Evolutionary conservation across 2,113 vertebrate species (phyloP), one percentile per base, ranked within the genome.

Genomic region (Pteruthius melanotis): DNA sequence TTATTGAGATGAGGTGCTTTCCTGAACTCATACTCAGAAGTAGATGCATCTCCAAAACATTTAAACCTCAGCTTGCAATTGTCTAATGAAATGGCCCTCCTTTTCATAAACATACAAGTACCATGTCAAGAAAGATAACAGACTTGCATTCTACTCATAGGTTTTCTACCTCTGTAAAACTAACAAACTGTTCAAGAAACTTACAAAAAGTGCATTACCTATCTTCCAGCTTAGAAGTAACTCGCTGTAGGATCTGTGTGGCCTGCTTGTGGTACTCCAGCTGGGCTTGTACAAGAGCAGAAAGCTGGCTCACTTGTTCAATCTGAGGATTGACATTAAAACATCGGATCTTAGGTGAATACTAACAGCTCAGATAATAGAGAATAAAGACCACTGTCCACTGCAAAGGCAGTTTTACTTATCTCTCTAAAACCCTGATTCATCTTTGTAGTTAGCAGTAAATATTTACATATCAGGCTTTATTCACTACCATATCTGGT

Each of bases 301-400:
- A 98, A 64, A 99, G 98, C 97, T 99, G 99, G 98, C 99, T 99
- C 97, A 99, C 99, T 96, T 99, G 99, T 86, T 99, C 99, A 56
- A 99, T 99, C 99, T 99, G 97, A 91, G 83, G 65, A 97, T 56
- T 30, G 15, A 97, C 13, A 88, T 69, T 53, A 54, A 72, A 91
- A 76, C 53, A 80, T 44, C 0, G 2, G 26, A 61, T 37, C 26
- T 97, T 53, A 93, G 52, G 49, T 1, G 2, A 87, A 57, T 47
- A 54, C 21, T 39, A 42, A 77, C 28, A 81, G 31, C 22, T 66
- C 21, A 69, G 30, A 24, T 24, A 76, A 56, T 0, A 70, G 42
- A 1, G 3, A 90, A 23, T 37, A 61, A 87, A 69, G 21, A 64
- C 11, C 17, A 72, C 37, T 49, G 37, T 21, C 52, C 13, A 68